These are phyloP conservation scores for Cryptocheilus praepositus DNA, from an alignment of 2,888 invertebrate genomes.

Conservation along the genomic window DNA sequence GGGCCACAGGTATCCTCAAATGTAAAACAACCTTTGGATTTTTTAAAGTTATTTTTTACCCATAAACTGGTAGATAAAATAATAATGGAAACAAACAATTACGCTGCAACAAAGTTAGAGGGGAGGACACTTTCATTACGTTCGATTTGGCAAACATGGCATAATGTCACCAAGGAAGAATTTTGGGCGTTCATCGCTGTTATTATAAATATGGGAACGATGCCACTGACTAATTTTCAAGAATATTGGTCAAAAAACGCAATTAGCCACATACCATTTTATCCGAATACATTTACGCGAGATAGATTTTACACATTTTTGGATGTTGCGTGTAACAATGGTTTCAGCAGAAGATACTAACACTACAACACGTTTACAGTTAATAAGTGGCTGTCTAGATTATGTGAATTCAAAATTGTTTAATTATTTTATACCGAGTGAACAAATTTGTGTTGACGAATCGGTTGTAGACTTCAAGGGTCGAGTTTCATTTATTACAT, in stretches of 20 bases:
- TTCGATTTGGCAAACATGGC: slow-evolving; percentile 4
- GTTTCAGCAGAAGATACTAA: not conserved
- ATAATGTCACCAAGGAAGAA: too few species aligned
- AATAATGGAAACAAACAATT: slow-evolving; percentile 1
- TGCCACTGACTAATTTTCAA: not conserved
- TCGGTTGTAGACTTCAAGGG: too few species aligned
- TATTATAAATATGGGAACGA: too few species aligned
- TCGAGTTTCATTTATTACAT: too few species aligned
- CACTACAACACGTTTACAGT: slow-evolving; percentile 10
- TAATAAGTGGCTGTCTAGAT: slow-evolving; percentile 2
- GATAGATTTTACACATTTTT: slow-evolving; percentile 2
- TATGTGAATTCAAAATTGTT: slow-evolving; percentile 5
- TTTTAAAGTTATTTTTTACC: too few species aligned
- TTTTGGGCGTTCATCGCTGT: slow-evolving; percentile 5
- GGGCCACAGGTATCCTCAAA: not conserved
- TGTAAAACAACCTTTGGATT: slow-evolving; percentile 1
- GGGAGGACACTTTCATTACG: not conserved
- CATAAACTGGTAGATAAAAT: too few species aligned
- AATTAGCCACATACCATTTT: slow-evolving; percentile 1
- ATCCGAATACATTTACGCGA: not conserved
- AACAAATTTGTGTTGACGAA: too few species aligned
- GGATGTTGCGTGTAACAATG: slow-evolving; percentile 6
- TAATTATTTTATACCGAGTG: too few species aligned
- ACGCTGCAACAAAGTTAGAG: too few species aligned
- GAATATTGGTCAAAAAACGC: slow-evolving; percentile 1